Conservation (phyloP, 2,888 invertebrate species). For the Gymnocheta viridis region DNA sequence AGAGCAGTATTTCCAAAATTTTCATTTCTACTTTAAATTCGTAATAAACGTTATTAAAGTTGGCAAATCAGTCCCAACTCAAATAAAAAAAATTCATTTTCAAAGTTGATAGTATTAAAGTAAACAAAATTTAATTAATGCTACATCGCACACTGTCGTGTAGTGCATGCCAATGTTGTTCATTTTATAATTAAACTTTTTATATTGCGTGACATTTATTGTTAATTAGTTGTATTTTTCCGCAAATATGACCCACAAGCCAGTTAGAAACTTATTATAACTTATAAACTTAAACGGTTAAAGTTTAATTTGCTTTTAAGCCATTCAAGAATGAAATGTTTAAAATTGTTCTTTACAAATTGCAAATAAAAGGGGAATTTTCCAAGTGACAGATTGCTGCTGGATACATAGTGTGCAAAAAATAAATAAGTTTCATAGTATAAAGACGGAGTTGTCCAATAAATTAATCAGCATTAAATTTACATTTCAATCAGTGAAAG, state of each 20-base stretch:
- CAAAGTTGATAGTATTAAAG: slow-evolving; percentile 21
- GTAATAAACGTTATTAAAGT: not conserved
- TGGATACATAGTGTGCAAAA: slow-evolving; percentile 3
- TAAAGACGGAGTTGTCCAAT: not conserved
- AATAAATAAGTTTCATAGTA: not conserved
- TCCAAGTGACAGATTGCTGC: not conserved
- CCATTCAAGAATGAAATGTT: slow-evolving; percentile 23
- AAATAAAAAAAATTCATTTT: not conserved
- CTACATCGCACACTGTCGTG: not conserved
- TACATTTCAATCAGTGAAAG: slow-evolving; percentile 13
- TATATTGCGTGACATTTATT: slow-evolving; percentile 57
- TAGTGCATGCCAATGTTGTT: not conserved
- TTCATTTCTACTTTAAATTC: too few relatives aligned
- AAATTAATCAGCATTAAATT: slow-evolving; percentile 15
- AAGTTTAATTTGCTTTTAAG: slow-evolving; percentile 22
- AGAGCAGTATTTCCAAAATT: too few relatives aligned
- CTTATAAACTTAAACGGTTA: slow-evolving; percentile 31
- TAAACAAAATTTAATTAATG: not conserved
- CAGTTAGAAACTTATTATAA: slow-evolving; percentile 8
- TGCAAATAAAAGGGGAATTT: not conserved
- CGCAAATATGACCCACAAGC: not conserved
- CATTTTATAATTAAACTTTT: slow-evolving; percentile 34
- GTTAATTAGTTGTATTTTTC: slow-evolving; percentile 14
- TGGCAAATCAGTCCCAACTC: not conserved
- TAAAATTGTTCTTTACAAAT: not conserved